Evolutionary conservation across 2,888 invertebrate genomes (phyloP).

Genomic region (Andrena trimmerana): DNA sequence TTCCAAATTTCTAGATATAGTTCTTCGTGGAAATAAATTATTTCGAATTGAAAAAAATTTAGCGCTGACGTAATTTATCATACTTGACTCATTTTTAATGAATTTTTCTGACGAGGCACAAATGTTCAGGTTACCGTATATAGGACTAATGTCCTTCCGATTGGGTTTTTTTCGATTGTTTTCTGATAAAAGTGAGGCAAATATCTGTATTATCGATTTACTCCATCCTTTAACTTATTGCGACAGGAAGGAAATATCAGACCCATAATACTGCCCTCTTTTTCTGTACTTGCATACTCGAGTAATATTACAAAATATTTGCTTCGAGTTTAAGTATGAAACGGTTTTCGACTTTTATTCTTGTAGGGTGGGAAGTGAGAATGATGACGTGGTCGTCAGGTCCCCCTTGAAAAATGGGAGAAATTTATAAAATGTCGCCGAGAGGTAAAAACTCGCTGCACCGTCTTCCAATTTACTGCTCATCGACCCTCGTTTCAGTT

Average conservation of each 20-base stretch:
- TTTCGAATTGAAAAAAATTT: background rate
- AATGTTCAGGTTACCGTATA: too few relatives aligned
- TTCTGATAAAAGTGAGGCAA: too few relatives aligned
- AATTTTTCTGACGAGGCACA: too few relatives aligned
- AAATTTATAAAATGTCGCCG: constrained; percentile 71
- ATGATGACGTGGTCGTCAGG: background rate
- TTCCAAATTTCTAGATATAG: background rate
- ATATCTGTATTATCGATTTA: too few relatives aligned
- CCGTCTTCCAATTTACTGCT: constrained; percentile 55
- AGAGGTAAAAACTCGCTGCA: constrained; percentile 64
- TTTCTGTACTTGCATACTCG: background rate
- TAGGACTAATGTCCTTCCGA: too few relatives aligned
- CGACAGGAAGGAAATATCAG: too few relatives aligned
- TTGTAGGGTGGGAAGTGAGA: background rate
- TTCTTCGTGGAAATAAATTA: background rate
- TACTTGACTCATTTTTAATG: too few relatives aligned
- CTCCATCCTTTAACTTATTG: too few relatives aligned
- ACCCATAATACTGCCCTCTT: too few relatives aligned
- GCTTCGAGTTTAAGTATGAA: background rate
- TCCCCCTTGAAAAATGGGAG: constrained; percentile 62
- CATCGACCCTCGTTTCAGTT: constrained; percentile 53
- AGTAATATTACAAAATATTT: background rate
- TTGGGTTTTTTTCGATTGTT: too few relatives aligned
- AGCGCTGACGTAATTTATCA: too few relatives aligned
- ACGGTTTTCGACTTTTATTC: background rate